These are phyloP conservation scores for Nibea coibor DNA, from an alignment of 2,113 vertebrate species.

Conservation along the genomic window DNA sequence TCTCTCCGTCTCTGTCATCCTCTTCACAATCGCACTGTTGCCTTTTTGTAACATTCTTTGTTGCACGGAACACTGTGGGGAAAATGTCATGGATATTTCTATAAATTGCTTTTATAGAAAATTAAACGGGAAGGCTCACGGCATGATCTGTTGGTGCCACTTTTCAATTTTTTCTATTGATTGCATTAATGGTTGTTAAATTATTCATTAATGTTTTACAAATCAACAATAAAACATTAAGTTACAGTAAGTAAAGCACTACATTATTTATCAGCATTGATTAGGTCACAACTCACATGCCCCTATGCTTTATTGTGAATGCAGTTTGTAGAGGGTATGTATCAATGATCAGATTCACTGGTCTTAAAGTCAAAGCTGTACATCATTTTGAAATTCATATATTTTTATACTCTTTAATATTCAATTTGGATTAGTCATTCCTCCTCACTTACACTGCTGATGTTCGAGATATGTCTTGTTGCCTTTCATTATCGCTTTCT, in stretches of 20 bases:
- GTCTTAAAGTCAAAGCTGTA: constrained; percentile 1
- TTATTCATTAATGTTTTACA: constrained; percentile 1
- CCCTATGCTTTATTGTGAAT: not conserved
- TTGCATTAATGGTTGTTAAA: not conserved
- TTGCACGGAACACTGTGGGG: not conserved
- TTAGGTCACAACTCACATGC: not conserved
- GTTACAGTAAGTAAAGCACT: not conserved
- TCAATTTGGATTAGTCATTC: not conserved
- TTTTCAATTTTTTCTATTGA: not conserved
- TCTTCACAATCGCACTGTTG: constrained; percentile 5
- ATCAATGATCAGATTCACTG: not conserved
- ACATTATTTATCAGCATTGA: not conserved
- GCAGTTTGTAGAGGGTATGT: not conserved
- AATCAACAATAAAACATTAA: not conserved
- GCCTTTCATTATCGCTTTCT: not conserved
- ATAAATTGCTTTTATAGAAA: constrained; percentile 13
- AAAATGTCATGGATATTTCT: not conserved
- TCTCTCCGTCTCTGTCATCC: constrained; percentile 35
- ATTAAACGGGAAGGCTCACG: not conserved
- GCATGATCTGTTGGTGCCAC: not conserved
- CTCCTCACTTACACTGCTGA: not conserved
- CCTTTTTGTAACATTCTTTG: not conserved
- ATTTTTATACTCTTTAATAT: not conserved
- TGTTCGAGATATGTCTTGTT: constrained; percentile 1
- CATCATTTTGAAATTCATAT: not conserved